Evolutionary conservation across 2,113 vertebrate species (phyloP).

Genomic region (Tychaedon coryphoeus): DNA sequence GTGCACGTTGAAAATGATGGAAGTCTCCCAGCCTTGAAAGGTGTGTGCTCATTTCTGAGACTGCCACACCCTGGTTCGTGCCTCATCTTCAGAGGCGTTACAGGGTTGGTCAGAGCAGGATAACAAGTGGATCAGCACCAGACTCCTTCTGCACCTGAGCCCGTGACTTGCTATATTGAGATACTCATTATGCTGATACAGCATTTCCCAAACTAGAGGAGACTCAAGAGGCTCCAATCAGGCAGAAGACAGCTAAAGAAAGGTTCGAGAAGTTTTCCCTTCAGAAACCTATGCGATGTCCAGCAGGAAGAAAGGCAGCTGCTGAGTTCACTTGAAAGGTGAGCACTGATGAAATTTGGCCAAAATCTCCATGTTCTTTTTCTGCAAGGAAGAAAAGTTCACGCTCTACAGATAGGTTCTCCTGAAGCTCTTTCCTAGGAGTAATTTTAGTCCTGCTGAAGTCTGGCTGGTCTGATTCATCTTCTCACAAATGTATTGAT

Average conservation of each 20-base stretch:
- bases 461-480: neutral
- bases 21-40: neutral
- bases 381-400: neutral
- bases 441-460: neutral
- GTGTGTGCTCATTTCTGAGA: neutral
- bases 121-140: neutral
- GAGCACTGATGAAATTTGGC: neutral
- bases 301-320: neutral
- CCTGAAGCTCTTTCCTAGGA: neutral
- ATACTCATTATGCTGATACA: neutral
- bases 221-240: neutral
- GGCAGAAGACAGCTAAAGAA: neutral
- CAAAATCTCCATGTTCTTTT: neutral
- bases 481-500: neutral
- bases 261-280: neutral
- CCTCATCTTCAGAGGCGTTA: neutral
- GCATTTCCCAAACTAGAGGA: neutral
- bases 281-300: neutral
- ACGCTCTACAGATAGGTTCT: rapidly evolving
- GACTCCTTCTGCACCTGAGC: neutral
- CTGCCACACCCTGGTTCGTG: neutral
- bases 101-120: neutral
- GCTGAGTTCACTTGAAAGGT: neutral
- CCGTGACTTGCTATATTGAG: rapidly evolving
- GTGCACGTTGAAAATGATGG: neutral